Conservation (phyloP, 2,797 vertebrate genomes). For the Neosilurus hyrtlii region DNA sequence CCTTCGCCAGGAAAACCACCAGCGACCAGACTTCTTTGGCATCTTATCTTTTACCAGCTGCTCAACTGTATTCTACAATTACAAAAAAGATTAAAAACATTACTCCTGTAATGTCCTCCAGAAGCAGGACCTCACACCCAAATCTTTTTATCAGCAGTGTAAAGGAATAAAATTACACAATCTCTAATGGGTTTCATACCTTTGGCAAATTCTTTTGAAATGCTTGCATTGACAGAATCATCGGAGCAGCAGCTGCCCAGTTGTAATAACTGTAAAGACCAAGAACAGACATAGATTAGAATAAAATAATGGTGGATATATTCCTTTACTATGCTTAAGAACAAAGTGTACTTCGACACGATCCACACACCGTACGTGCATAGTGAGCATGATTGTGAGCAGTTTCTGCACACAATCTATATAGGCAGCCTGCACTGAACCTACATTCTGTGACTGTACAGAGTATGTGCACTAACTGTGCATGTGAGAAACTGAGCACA, state of each 20-base stretch:
- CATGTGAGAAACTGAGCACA: too few species aligned
- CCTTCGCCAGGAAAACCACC: constrained; percentile 93
- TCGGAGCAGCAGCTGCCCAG: constrained; percentile 94
- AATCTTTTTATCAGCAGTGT: not conserved
- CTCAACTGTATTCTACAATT: constrained; percentile 77
- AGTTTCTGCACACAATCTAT: too few species aligned
- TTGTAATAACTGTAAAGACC: constrained; percentile 83
- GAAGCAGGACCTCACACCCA: not conserved
- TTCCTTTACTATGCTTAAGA: too few species aligned
- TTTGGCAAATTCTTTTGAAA: constrained; percentile 91
- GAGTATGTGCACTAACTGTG: too few species aligned
- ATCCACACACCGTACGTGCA: too few species aligned
- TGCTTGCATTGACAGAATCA: constrained; percentile 87
- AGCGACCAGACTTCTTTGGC: constrained; percentile 86
- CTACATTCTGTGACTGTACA: too few species aligned
- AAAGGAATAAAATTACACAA: not conserved
- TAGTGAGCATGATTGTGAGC: too few species aligned
- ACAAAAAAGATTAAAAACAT: constrained; percentile 22
- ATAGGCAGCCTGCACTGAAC: too few species aligned
- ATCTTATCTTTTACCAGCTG: constrained; percentile 88
- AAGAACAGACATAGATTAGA: not conserved
- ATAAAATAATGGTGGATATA: not conserved
- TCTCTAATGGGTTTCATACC: constrained; percentile 67
- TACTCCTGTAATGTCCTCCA: not conserved
- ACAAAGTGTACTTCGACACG: too few species aligned